Percentiles rank a stretch among this genome's conserved stretches.
Evolutionary conservation across 2,113 vertebrate species (phyloP).

Genomic region (Psittacara wagleri): DNA sequence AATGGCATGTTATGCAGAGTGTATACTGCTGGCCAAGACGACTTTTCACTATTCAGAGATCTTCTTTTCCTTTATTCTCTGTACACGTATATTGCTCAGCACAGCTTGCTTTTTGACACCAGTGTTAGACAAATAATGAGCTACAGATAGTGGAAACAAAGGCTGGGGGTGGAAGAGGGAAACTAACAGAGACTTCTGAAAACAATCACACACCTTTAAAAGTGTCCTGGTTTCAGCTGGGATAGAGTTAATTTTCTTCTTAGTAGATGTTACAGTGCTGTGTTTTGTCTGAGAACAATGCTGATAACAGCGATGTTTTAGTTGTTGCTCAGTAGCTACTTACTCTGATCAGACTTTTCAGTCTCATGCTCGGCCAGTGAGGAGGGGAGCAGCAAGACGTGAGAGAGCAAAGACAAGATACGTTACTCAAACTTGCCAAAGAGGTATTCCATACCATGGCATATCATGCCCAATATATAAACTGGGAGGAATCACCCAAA

Average conservation of each 20-base stretch:
- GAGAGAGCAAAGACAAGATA: not conserved
- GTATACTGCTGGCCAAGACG: not conserved
- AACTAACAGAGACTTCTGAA: not conserved
- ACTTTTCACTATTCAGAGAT: not conserved
- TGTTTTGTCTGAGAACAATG: not conserved
- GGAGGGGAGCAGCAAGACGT: not conserved
- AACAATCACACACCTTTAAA: not conserved
- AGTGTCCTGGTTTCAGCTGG: not conserved
- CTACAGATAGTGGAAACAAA: not conserved
- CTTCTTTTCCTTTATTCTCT: not conserved
- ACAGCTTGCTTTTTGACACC: not conserved
- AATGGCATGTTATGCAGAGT: not conserved
- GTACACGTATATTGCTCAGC: not conserved
- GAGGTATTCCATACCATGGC: not conserved
- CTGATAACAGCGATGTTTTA: not conserved
- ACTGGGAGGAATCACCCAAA: not conserved
- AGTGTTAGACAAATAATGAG: not conserved
- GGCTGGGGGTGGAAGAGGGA: fast-evolving
- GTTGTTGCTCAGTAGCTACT: not conserved
- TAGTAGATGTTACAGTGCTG: not conserved
- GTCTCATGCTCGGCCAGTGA: not conserved
- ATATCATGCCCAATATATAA: not conserved
- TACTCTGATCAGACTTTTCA: not conserved
- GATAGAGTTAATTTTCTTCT: not conserved
- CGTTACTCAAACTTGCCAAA: not conserved